A percentile compares a stretch with the other conserved stretches of the same genome.
Conservation (phyloP, 2,797 vertebrate species). For the Coreius guichenoti region DNA sequence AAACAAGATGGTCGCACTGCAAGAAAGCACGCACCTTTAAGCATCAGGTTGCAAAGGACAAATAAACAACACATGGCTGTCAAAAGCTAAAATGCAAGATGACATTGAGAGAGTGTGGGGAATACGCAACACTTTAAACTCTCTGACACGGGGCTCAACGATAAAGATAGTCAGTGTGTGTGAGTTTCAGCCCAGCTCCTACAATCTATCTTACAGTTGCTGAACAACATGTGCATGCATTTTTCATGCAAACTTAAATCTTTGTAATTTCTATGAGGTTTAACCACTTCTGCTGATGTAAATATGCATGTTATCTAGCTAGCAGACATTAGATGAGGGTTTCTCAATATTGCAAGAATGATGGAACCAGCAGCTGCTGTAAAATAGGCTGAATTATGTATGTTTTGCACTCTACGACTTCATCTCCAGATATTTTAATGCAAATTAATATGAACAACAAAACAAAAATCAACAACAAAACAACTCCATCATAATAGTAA, state of each 20-base stretch:
- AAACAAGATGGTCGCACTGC: neutral
- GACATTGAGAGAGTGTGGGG: neutral
- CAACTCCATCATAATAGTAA: neutral
- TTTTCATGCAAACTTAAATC: slow-evolving; percentile 3
- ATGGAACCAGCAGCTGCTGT: neutral
- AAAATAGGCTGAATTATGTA: neutral
- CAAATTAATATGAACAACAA: neutral
- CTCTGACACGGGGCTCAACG: neutral
- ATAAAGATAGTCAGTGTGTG: neutral
- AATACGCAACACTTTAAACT: neutral
- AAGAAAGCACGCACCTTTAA: neutral
- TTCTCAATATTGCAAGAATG: neutral
- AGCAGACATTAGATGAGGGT: neutral
- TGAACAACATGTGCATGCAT: neutral
- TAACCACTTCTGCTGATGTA: neutral
- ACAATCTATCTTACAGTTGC: neutral
- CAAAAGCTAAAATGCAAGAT: neutral
- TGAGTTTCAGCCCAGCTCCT: neutral
- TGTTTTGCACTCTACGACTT: neutral
- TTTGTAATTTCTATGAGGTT: neutral
- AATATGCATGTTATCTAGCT: neutral
- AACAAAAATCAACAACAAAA: neutral
- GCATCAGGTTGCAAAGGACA: neutral
- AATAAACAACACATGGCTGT: neutral
- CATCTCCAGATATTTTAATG: neutral